These are phyloP conservation scores for Papilio gigon DNA, from an alignment of 2,888 invertebrate species.

Conservation along the genomic window DNA sequence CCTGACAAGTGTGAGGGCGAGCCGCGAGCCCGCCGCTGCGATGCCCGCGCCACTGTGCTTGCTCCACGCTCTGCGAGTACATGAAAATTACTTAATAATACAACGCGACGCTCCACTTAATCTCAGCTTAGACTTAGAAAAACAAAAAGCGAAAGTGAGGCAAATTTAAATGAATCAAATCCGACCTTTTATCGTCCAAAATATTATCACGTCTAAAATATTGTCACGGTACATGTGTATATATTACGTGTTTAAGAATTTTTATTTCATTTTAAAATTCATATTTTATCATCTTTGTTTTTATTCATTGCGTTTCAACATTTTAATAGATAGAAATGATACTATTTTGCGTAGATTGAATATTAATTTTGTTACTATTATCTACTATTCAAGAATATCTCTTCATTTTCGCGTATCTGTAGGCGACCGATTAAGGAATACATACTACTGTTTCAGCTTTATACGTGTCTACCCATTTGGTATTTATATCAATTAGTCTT, in stretches of 20 bases:
- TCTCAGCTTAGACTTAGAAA: no score
- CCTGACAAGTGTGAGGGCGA: conserved; percentile 65
- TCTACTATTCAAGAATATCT: background rate
- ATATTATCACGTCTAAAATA: background rate
- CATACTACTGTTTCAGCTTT: no score
- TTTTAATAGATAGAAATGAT: no score
- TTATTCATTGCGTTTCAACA: no score
- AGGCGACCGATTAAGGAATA: no score
- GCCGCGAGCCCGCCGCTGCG: conserved; percentile 50
- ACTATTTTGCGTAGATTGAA: no score
- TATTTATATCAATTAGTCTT: conserved; percentile 4
- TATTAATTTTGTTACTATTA: no score
- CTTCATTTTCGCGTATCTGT: background rate
- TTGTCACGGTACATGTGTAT: background rate
- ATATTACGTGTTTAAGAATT: background rate
- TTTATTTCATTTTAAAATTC: no score
- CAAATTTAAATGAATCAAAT: background rate
- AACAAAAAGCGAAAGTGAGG: no score
- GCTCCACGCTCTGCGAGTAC: conserved; percentile 2
- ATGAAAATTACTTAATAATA: conserved; percentile 7
- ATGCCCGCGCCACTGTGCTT: conserved; percentile 38
- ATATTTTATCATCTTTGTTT: no score
- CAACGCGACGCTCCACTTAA: background rate
- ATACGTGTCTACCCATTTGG: background rate
- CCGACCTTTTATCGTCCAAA: background rate